Base-by-base conservation (phyloP, 2,797 vertebrate genomes). In the Zalophus californianus region DNA sequence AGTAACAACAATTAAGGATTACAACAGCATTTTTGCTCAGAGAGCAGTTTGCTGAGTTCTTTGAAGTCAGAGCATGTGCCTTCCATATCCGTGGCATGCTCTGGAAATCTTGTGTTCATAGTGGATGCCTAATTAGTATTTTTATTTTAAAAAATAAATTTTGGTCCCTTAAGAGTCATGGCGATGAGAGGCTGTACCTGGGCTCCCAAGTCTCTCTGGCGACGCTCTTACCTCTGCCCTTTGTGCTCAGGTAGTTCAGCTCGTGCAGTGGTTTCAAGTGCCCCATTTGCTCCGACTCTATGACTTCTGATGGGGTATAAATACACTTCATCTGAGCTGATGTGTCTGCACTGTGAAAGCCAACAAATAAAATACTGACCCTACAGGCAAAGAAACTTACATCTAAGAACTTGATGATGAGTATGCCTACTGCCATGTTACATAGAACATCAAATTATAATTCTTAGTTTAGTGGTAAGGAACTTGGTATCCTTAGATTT, bases 141-240 rank as follows among this genome's bases (percentile, higher is more conserved):
- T 90, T 64, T 78, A 56, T 89, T 73, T 95, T 95, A 60, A 16
- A 73, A 48, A 94, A 41, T 38, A 21, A 66, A 66, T 56, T 91
- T 86, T 60, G 32, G 72, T 68, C 80, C 20, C 14, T 62, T 91
- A 56, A 52, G 35, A n/a, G 20, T 23, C 15, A 5, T 4, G 29
- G 66, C 44, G 32, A 48, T 75, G 35, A 13, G 32, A 14, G 32
- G n/a, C n/a, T 56, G 1, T 41, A 8, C n/a, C 3, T 54, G 82
- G 32, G 13, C 27, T 79, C 38, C 50, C 66, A 14, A 25, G 10
- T 54, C n/a, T 29, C 23, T 7, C 11, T 13, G 48, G 15, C 6
- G 7, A 54, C 29, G n/a, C 35, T 10, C 50, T 41, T 64, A 21
- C 14, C 25, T 14, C 16, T 35, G 9, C 1, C 7, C 21, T 6